Conservation (phyloP, 1,140 invertebrate species). For the Steinernema khuongi region DNA sequence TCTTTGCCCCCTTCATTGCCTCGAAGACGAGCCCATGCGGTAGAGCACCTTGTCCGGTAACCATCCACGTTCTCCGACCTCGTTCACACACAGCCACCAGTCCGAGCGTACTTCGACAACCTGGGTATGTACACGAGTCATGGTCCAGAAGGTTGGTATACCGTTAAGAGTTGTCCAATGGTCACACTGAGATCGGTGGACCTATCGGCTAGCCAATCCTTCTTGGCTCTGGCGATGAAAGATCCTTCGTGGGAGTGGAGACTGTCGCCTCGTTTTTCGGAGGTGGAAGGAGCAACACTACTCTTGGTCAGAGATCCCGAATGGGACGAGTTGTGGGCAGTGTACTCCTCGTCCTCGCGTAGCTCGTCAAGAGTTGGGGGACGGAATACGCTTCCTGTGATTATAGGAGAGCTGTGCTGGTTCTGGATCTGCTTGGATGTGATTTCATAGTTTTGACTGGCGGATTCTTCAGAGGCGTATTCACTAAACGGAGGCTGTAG, state of each 20-base stretch:
- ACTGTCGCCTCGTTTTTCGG: background rate
- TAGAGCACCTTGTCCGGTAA: background rate
- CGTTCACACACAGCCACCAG: conserved; percentile 9
- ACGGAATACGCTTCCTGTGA: conserved; percentile 3
- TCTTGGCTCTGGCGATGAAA: conserved; percentile 4
- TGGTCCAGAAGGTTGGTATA: background rate
- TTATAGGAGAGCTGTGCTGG: background rate
- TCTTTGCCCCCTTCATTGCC: background rate
- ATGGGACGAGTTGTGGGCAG: background rate
- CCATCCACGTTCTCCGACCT: background rate
- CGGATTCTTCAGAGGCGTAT: background rate
- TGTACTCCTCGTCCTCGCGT: background rate
- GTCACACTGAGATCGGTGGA: conserved; percentile 4
- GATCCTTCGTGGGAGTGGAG: background rate
- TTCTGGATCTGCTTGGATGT: background rate
- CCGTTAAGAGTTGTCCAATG: background rate
- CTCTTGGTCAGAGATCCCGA: background rate
- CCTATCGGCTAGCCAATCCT: background rate
- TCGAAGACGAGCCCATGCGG: background rate
- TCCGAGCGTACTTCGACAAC: background rate
- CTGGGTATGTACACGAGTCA: background rate
- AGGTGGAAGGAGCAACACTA: background rate
- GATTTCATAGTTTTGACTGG: background rate
- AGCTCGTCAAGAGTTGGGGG: background rate
- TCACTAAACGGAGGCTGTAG: background rate